A percentile compares a stretch with the other conserved stretches of the same genome.
Evolutionary conservation across 2,797 vertebrate species (phyloP).

Genomic region (Notolepis coatsorum): DNA sequence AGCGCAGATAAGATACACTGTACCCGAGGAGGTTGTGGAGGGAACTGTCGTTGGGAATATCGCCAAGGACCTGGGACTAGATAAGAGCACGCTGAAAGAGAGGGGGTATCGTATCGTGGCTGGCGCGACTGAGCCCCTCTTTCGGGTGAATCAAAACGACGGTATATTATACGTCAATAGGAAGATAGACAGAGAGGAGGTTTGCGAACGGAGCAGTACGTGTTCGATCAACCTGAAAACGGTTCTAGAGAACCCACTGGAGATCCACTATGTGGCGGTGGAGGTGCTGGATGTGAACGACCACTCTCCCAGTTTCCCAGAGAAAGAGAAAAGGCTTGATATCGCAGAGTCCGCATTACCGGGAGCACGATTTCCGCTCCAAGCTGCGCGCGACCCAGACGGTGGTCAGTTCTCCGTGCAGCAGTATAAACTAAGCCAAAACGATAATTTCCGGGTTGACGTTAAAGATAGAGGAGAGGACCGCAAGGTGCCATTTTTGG

Average conservation of each 20-base stretch:
- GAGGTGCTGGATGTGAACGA: constrained; percentile 70
- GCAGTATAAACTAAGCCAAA: neutral
- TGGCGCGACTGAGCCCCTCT: constrained; percentile 40
- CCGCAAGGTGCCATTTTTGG: constrained; percentile 46
- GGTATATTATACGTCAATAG: constrained; percentile 64
- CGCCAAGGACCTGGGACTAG: constrained; percentile 59
- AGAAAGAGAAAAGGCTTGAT: constrained; percentile 48
- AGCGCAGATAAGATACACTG: constrained; percentile 55
- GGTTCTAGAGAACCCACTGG: constrained; percentile 65
- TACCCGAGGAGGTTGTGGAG: constrained; percentile 62
- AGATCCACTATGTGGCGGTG: constrained; percentile 62
- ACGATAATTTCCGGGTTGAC: constrained; percentile 45
- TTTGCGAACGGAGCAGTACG: constrained; percentile 60
- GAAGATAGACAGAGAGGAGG: constrained; percentile 74
- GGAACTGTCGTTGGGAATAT: constrained; percentile 68
- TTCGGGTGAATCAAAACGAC: constrained; percentile 41
- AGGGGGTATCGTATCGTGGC: constrained; percentile 57
- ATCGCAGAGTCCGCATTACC: constrained; percentile 55
- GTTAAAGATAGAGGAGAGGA: constrained; percentile 51
- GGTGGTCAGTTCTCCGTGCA: constrained; percentile 42
- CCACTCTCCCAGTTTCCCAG: constrained; percentile 58
- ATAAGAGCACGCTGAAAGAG: constrained; percentile 31
- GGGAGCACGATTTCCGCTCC: constrained; percentile 22
- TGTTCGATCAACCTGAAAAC: constrained; percentile 76
- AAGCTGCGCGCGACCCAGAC: constrained; percentile 37